Conservation (phyloP, 2,888 invertebrate species). For the Chymomyza caudatula region DNA sequence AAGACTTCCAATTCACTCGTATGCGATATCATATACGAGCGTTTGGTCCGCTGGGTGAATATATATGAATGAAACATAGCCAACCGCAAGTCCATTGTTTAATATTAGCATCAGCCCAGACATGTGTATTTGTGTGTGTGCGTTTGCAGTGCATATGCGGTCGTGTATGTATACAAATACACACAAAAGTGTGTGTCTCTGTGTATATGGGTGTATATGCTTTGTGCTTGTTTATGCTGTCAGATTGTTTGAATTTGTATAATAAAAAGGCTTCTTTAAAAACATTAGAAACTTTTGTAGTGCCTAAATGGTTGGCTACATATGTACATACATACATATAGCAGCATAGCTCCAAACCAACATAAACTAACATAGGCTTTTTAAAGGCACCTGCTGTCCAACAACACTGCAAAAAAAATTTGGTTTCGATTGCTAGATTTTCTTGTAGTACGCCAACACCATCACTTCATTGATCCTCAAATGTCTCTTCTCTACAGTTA, state of each 20-base stretch:
- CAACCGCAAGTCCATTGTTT: constrained; percentile 52
- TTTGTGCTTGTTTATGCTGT: constrained; percentile 46
- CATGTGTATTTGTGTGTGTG: constrained; percentile 15
- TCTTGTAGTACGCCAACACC: too few species aligned
- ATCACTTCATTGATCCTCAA: too few species aligned
- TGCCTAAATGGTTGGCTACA: constrained; percentile 61
- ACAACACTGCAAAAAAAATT: background rate
- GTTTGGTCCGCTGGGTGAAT: too few species aligned
- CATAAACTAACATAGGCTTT: background rate
- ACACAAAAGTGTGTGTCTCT: background rate
- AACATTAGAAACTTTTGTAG: constrained; percentile 74
- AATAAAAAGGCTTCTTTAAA: constrained; percentile 73
- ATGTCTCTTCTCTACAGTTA: too few species aligned
- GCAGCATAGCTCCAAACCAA: constrained; percentile 4
- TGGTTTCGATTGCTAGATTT: background rate
- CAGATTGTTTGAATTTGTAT: constrained; percentile 69
- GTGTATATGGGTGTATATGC: constrained; percentile 16
- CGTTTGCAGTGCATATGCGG: background rate
- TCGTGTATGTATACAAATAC: background rate
- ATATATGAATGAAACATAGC: constrained; percentile 69
- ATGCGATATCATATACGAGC: too few species aligned
- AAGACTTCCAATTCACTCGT: too few species aligned
- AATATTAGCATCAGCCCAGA: constrained; percentile 45
- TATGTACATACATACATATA: constrained; percentile 31
- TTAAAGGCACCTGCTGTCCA: background rate